These are phyloP conservation scores for Dicrurus megarhynchus DNA, from an alignment of 2,113 vertebrate genomes.

Conservation along the genomic window DNA sequence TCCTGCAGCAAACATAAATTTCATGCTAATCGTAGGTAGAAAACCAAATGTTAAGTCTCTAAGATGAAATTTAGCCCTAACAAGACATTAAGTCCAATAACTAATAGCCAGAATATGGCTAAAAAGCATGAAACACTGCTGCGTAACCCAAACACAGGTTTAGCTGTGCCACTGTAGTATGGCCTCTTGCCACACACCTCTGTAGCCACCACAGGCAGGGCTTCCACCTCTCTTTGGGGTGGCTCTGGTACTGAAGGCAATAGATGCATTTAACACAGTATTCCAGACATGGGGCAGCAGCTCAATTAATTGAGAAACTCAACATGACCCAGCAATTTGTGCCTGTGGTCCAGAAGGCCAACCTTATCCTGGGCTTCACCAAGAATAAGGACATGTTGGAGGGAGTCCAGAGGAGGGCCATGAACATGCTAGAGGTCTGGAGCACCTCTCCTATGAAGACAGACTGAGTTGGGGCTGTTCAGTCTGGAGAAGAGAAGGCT, in stretches of 20 bases:
- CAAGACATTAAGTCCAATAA: neutral
- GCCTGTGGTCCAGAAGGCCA: neutral
- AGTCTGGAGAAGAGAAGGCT: neutral
- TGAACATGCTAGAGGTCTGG: neutral
- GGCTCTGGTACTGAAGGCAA: neutral
- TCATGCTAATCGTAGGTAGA: neutral
- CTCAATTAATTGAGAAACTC: neutral
- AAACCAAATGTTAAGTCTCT: neutral
- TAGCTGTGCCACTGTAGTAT: neutral
- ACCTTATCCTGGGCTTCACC: neutral
- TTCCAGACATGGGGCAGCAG: neutral
- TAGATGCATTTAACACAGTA: neutral
- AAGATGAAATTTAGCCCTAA: neutral
- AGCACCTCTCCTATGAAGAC: neutral
- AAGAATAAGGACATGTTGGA: neutral
- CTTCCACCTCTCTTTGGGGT: neutral
- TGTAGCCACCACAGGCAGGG: neutral
- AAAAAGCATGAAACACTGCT: neutral
- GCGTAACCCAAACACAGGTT: neutral
- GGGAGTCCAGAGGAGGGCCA: neutral
- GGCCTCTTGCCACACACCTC: neutral
- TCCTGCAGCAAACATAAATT: neutral
- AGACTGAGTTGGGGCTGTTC: neutral
- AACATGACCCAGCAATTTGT: neutral
- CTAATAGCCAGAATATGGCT: neutral